Evolutionary conservation across 2,113 vertebrate genomes (phyloP).

Genomic region (Hirundichthys speculiger): DNA sequence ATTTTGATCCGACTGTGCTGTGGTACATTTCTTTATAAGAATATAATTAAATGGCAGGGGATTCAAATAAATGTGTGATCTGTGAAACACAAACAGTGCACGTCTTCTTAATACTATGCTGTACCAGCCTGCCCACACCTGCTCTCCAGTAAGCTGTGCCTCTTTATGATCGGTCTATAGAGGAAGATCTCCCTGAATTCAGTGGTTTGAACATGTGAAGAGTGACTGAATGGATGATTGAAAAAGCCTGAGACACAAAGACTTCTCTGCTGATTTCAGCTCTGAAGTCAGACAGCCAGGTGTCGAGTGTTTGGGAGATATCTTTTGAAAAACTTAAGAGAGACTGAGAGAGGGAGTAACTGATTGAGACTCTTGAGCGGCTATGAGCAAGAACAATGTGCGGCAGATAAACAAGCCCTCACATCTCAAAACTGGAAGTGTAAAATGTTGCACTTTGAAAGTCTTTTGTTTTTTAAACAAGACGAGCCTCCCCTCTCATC

Average conservation of each 20-base stretch:
- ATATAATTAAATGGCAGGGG: not conserved
- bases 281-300: constrained; percentile 77
- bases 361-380: constrained; percentile 70
- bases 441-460: constrained; percentile 70
- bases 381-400: constrained; percentile 74
- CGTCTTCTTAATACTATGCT: constrained; percentile 15
- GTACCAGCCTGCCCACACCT: constrained; percentile 41
- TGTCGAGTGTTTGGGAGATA: constrained; percentile 72
- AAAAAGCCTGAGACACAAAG: constrained; percentile 59
- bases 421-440: constrained; percentile 73
- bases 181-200: constrained; percentile 46
- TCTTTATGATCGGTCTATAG: constrained; percentile 49
- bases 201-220: constrained; percentile 60
- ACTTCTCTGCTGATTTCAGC: constrained; percentile 65
- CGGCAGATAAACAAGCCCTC: constrained; percentile 77
- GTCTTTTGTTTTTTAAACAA: constrained; percentile 40
- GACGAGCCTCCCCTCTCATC: constrained; percentile 61
- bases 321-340: constrained; percentile 72
- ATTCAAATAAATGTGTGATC: constrained; percentile 9
- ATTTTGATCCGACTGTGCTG: too few relatives aligned
- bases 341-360: constrained; percentile 55
- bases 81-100: constrained; percentile 7
- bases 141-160: constrained; percentile 27
- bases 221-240: constrained; percentile 69
- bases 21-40: not conserved